Conservation (phyloP, 2,888 invertebrate genomes). For the Strigamia transsilvanica region DNA sequence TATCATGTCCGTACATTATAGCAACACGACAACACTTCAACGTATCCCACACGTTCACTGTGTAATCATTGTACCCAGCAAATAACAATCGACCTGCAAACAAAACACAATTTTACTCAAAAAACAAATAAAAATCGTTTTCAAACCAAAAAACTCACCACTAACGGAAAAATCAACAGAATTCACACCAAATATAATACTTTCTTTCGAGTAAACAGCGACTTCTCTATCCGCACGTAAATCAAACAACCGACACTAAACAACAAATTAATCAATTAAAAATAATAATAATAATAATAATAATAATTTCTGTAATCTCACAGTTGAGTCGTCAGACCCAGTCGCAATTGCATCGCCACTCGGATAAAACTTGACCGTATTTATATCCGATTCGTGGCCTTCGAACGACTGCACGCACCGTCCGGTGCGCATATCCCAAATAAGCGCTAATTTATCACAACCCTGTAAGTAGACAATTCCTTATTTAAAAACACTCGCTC, state of each 20-base stretch:
- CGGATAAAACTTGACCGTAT: constrained; percentile 97
- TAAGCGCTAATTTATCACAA: constrained; percentile 95
- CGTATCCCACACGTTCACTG: constrained; percentile 98
- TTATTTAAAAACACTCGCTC: neutral
- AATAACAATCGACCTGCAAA: constrained; percentile 85
- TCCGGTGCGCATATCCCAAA: constrained; percentile 99
- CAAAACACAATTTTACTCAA: constrained; percentile 33
- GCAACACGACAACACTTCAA: constrained; percentile 90
- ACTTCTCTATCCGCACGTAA: constrained; percentile 97
- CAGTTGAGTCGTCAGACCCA: constrained; percentile 97
- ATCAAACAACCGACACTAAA: constrained; percentile 92
- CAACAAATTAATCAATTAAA: neutral
- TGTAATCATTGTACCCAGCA: constrained; percentile 98
- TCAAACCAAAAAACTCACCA: constrained; percentile 62
- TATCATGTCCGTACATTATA: constrained; percentile 94
- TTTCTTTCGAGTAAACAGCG: constrained; percentile 93
- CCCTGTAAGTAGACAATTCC: constrained; percentile 69
- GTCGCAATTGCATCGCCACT: constrained; percentile 98
- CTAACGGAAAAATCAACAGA: constrained; percentile 97
- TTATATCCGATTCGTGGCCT: constrained; percentile 97
- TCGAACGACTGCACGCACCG: constrained; percentile 99
- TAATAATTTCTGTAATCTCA: constrained; percentile 63
- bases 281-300: neutral
- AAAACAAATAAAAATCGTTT: neutral
- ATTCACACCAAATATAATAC: constrained; percentile 96